Base-by-base conservation (phyloP, 2,888 invertebrate species). In the Drosophila greeni region DNA sequence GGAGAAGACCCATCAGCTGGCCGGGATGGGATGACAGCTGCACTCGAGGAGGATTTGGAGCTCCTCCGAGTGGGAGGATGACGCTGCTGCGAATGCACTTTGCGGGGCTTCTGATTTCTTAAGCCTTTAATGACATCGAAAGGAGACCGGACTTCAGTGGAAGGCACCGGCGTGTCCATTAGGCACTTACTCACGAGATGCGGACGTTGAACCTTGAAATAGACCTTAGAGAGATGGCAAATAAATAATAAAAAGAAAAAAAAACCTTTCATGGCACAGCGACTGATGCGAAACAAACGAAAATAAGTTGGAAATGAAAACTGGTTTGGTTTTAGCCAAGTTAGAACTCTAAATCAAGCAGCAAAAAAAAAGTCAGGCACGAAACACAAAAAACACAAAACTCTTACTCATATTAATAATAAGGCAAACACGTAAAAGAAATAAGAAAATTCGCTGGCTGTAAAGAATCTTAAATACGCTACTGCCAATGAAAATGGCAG, bases 371-470 rank as follows among this genome's bases (percentile, higher is more conserved):
- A 40, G 40, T 40, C 23, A 75, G 71, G 73, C 71, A 73, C 71
- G 71, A 69, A 51, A 24, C 42, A 18, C 12, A 36, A 16, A 67
- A 69, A 61, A 42, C n/a, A 37, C 59, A 23, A 31, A 37, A 45
- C 58, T 59, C 81, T 79, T 74, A 81, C 83, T 83, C 78, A 78
- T 75, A 83, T 83, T 79, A 79, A 83, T 81, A 81, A 83, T 75
- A 73, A 77, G 68, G 48, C 47, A 48, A 51, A 24, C 24, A 42
- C 24, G 47, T 29, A 56, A 55, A 51, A 45, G 40, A 37, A 49
- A n/a, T 48, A 54, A 42, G 37, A 51, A 57, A 56, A 72, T 52
- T 53, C 31, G 26, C 37, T 51, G 53, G 45, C 69, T 26, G 37
- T 40, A 47, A 20, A 33, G 55, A 48, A 42, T 45, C 39, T 12